These are phyloP conservation scores for Cricetomys ansorgei DNA, from an alignment of 2,113 vertebrate genomes.

Conservation along the genomic window DNA sequence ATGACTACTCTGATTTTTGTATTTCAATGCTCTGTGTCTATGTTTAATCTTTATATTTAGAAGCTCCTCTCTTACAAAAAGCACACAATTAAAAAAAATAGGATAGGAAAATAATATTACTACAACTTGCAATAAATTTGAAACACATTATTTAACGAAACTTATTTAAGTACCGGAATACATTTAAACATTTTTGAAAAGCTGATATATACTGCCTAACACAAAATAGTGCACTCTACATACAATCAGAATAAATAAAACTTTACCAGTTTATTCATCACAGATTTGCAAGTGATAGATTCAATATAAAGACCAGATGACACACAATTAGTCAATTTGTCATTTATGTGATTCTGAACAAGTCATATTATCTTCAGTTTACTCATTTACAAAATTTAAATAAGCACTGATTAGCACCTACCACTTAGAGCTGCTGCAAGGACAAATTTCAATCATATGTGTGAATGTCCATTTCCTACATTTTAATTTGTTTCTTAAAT, in stretches of 20 bases:
- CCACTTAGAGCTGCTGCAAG: not conserved
- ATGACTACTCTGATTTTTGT: not conserved
- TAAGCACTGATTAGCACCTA: not conserved
- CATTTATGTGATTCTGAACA: not conserved
- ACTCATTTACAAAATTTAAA: slow-evolving; percentile 31
- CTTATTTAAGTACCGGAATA: too few species aligned
- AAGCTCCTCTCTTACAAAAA: not conserved
- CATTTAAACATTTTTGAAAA: not conserved
- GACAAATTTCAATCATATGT: not conserved
- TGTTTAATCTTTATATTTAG: not conserved
- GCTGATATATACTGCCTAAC: not conserved
- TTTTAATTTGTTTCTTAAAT: slow-evolving; percentile 35
- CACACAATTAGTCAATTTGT: slow-evolving; percentile 9
- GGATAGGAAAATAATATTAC: not conserved
- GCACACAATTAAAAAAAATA: slow-evolving; percentile 3
- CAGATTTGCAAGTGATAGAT: not conserved
- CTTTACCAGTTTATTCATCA: slow-evolving; percentile 2
- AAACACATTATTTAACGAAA: not conserved
- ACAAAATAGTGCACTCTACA: not conserved
- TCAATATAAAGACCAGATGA: slow-evolving; percentile 10
- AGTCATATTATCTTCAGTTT: too few species aligned
- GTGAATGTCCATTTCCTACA: not conserved
- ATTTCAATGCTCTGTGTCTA: not conserved
- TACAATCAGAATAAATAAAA: not conserved
- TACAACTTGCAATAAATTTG: not conserved